Base-by-base conservation (phyloP, 2,113 vertebrate genomes). In the Donacobius atricapilla region DNA sequence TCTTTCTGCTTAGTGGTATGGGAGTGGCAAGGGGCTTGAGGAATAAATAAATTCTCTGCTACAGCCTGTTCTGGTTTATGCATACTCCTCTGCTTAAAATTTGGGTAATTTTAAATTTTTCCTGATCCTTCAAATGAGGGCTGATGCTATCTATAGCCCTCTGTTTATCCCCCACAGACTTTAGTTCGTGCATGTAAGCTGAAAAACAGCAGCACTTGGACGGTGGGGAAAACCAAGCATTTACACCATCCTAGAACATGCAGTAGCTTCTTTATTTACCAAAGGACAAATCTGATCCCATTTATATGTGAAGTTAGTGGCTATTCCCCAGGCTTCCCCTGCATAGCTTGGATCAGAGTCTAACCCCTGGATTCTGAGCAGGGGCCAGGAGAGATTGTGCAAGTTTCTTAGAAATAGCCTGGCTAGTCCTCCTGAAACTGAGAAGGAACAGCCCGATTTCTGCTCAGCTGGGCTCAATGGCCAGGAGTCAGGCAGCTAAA, bases 321-420 rank as follows among this genome's bases (percentile, higher is more conserved):
- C 89, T 75, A 80, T 92, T 92, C 61, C 87, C 64, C 88, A 78
- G 39, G 53, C 77, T 90, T 95, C 35, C 76, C 78, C 45, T 83
- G 44, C 11, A 8, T 83, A 68, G 69, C 66, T 93, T 89, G 71
- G 64, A 94, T 92, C 73, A 71, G 68, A 88, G 95, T 94, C 91
- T 94, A 77, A 91, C 48, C 70, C 60, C 28, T 95, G 77, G n/a
- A 79, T 81, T 68, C 50, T 88, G 31, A 82, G 77, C 76, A 89
- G 69, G 84, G 79, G 64, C 83, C 77, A 90, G 81, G 70, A 83
- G 63, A 83, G 31, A 82, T 89, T 93, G 56, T 97, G 71, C 71
- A 91, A 83, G 42, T 95, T 96, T 93, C 91, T 85, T 94, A 90
- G 91, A 94, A 97, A 78, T 35, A 87, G 65, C 22, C 40, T 94